These are phyloP conservation scores for Meiosimyza decipiens DNA, from an alignment of 2,888 invertebrate species.

Conservation along the genomic window DNA sequence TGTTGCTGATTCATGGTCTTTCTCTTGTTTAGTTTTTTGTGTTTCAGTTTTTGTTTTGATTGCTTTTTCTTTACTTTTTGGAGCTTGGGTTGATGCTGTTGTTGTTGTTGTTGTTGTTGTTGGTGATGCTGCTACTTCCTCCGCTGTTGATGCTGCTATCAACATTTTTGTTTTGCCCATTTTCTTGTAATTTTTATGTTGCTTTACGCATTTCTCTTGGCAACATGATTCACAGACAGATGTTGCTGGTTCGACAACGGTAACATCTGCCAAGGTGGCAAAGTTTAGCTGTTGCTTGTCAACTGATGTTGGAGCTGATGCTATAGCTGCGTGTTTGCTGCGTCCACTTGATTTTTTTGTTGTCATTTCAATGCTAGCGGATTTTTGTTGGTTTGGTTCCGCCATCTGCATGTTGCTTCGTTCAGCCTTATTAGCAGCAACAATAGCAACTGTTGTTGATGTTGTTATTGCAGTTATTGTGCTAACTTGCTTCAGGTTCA, in stretches of 20 bases:
- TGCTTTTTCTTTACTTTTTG: constrained; percentile 35
- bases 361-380: constrained; percentile 18
- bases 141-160: constrained; percentile 38
- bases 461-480: constrained; percentile 16
- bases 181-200: constrained; percentile 45
- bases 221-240: constrained; percentile 55
- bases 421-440: constrained; percentile 33
- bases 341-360: constrained; percentile 36
- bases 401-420: constrained; percentile 17
- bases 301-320: constrained; percentile 33
- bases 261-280: constrained; percentile 28
- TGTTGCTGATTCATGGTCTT: constrained; percentile 43
- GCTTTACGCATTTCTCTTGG: constrained; percentile 47
- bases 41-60: constrained; percentile 36
- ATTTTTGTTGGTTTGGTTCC: constrained; percentile 8
- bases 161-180: constrained; percentile 59
- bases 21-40: constrained; percentile 17
- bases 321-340: constrained; percentile 29
- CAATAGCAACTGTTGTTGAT: constrained; percentile 18
- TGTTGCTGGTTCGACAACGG: constrained; percentile 30
- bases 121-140: constrained; percentile 35
- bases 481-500: constrained; percentile 24
- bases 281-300: constrained; percentile 21
- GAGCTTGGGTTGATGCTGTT: constrained; percentile 40
- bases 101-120: constrained; percentile 45